Percentiles rank a stretch among this genome's conserved stretches.
Conservation (phyloP, 2,888 invertebrate genomes). For the Danaus chrysippus region DNA sequence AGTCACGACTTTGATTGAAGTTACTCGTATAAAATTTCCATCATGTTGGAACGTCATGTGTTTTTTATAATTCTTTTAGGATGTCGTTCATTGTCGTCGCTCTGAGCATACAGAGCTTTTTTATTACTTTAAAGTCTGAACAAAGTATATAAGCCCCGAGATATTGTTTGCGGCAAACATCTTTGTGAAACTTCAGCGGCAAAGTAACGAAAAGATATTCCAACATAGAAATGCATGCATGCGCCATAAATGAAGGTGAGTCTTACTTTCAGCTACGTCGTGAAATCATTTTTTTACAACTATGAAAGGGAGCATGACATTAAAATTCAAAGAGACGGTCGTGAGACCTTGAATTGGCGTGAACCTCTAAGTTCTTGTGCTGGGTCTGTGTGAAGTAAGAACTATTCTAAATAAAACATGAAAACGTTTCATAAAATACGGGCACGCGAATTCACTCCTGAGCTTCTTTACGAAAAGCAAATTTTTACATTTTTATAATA, state of each 20-base stretch:
- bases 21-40: slow-evolving; percentile 12
- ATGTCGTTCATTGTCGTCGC: slow-evolving; percentile 23
- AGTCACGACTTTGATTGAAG: slow-evolving; percentile 21
- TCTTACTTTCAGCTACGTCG: slow-evolving; percentile 42
- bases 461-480: slow-evolving; percentile 12
- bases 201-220: slow-evolving; percentile 39
- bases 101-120: slow-evolving; percentile 31
- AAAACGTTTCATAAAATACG: slow-evolving; percentile 48
- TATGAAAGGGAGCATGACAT: slow-evolving; percentile 68
- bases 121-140: slow-evolving; percentile 38
- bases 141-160: slow-evolving; percentile 41
- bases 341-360: slow-evolving; percentile 60
- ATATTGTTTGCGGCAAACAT: slow-evolving; percentile 41
- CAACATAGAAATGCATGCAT: slow-evolving; percentile 33
- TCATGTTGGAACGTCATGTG: slow-evolving; percentile 11
- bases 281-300: slow-evolving; percentile 69
- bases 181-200: slow-evolving; percentile 37
- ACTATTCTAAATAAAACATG: slow-evolving; percentile 55
- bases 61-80: slow-evolving; percentile 22
- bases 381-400: slow-evolving; percentile 45
- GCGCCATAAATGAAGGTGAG: slow-evolving; percentile 34
- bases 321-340: slow-evolving; percentile 70
- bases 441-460: slow-evolving; percentile 35
- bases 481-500: neutral
- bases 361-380: slow-evolving; percentile 43